A percentile compares a stretch with the other conserved stretches of the same genome.
Evolutionary conservation across 2,797 vertebrate genomes (phyloP).

Genomic region (Hippoglossus hippoglossus): DNA sequence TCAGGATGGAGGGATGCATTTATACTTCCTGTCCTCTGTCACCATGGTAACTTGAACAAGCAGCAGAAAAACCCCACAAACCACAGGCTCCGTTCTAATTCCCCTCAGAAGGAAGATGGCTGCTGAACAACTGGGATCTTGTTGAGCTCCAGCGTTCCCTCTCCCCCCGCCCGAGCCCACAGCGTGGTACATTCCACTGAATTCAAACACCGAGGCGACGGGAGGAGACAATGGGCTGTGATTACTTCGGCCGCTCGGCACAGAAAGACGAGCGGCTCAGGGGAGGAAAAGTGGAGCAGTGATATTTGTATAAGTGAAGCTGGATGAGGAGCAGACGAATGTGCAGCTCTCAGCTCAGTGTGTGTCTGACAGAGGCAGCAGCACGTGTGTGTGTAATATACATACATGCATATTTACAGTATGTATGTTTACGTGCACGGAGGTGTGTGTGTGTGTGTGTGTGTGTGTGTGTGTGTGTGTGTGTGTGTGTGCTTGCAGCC

Average conservation of each 20-base stretch:
- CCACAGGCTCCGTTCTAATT: constrained; percentile 24
- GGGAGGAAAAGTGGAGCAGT: constrained; percentile 50
- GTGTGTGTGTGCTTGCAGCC: neutral
- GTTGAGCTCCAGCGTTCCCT: neutral
- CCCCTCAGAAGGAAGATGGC: constrained; percentile 34
- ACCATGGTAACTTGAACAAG: constrained; percentile 33
- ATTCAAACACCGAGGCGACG: constrained; percentile 34
- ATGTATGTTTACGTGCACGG: neutral
- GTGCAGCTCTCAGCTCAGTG: constrained; percentile 47
- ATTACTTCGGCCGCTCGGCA: constrained; percentile 56
- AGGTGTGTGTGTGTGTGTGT: neutral
- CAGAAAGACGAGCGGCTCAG: constrained; percentile 31
- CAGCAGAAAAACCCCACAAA: constrained; percentile 17
- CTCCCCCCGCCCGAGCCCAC: neutral
- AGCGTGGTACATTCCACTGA: constrained; percentile 25
- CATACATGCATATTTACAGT: neutral
- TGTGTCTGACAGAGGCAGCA: constrained; percentile 47
- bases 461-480: neutral
- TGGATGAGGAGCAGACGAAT: constrained; percentile 48
- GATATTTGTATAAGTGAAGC: constrained; percentile 61
- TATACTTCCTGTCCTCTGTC: neutral
- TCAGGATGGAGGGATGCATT: neutral
- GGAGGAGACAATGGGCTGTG: constrained; percentile 45
- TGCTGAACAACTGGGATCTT: constrained; percentile 33
- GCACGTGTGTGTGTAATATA: neutral